Evolutionary conservation across 2,797 vertebrate genomes (phyloP), one percentile per base, ranked within the genome.

Genomic region (Ispidina picta): DNA sequence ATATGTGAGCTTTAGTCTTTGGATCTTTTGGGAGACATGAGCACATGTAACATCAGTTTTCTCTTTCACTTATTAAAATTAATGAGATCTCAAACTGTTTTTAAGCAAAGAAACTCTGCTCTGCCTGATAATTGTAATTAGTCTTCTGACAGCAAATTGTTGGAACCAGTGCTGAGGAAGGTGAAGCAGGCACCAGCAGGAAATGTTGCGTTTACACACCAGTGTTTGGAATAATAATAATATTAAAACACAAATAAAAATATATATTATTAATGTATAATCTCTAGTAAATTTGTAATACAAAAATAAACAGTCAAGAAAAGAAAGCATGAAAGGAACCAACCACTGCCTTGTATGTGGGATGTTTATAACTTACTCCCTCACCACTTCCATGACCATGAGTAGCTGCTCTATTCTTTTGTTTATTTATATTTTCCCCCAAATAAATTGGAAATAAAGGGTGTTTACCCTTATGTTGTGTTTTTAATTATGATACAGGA

Each of bases 141-240:
- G 78, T 92, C 29, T 85, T 86, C 54, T 88, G 80, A 46, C 37
- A 68, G 37, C 69, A 77, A 69, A 88, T 86, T 93, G 65, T 59
- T 55, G 15, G 69, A 94, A 81, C 9, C 21, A 75, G 63, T 35
- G 21, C 26, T 84, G 31, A 86, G 22, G 31, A 88, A 74, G 33
- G 4, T 70, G 59, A 81, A 49, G 37, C 10, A 76, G 73, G 54
- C 49, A 81, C 54, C 21, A 59, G 52, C 23, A 92, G 52, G 35
- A 87, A 70, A 54, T 29, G 46, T 83, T 94, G 88, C 69, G 89
- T 91, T 89, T 91, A 69, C 60, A 86, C 35, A 28, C 11, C 9
- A 77, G 52, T 10, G 7, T 71, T 44, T 19, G 6, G 29, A 87
- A 88, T 76, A 72, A 52, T 82, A 19, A 20, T 49, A 83, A 78